A percentile compares a stretch with the other conserved stretches of the same genome.
Evolutionary conservation across 2,888 invertebrate genomes (phyloP).

Genomic region (Coecobrya sp.): DNA sequence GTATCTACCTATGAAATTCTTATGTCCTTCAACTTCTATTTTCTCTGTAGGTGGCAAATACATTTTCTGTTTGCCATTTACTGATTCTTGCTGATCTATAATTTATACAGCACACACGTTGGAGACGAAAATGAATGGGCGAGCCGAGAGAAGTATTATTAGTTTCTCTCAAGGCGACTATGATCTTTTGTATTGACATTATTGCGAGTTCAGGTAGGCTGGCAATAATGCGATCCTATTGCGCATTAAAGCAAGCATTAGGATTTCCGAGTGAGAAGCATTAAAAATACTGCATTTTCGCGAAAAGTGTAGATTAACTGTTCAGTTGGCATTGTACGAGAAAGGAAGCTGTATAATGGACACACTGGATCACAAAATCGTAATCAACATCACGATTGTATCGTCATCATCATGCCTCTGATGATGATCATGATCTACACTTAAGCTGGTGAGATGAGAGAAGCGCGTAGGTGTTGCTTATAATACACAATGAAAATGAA

Average conservation of each 20-base stretch:
- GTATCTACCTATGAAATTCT: background rate
- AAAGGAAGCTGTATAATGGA: background rate
- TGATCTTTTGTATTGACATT: background rate
- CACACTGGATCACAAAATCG: background rate
- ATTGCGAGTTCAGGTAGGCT: background rate
- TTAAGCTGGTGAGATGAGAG: background rate
- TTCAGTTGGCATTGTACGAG: background rate
- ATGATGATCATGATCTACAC: background rate
- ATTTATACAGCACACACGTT: conserved; percentile 6
- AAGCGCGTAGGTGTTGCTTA: background rate
- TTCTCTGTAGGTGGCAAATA: background rate
- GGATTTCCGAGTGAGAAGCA: conserved; percentile 1
- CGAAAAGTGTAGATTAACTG: background rate
- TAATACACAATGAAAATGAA: conserved; percentile 37
- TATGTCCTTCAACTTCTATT: background rate
- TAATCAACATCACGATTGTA: conserved; percentile 12
- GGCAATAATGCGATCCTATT: background rate
- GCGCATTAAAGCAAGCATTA: conserved; percentile 4
- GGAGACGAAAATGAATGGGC: conserved; percentile 23
- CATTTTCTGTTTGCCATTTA: background rate
- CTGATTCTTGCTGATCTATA: conserved; percentile 5
- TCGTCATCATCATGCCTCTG: background rate
- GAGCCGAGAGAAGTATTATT: conserved; percentile 12
- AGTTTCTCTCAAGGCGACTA: background rate
- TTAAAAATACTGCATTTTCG: background rate